phyloP scores from a whole-genome alignment of 1,140 invertebrate species.

The Pararge aegeria region DNA sequence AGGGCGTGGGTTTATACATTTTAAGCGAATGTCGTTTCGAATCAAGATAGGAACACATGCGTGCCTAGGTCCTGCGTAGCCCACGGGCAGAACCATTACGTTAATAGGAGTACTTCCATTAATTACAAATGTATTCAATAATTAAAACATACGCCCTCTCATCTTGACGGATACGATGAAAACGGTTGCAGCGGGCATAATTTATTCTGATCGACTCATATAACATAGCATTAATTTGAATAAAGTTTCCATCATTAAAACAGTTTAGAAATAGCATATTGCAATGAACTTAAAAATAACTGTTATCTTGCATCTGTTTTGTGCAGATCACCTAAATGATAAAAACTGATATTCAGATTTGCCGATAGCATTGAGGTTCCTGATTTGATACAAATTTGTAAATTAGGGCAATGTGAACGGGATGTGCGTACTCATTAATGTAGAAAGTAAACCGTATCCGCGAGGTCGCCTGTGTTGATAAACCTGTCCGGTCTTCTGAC shows the following conservation, averaged over 20 bases:
- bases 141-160: conserved; percentile 37
- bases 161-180: conserved; percentile 6
- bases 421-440: conserved; percentile 58
- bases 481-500: conserved; percentile 54
- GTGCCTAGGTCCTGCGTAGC: conserved; percentile 44
- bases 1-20: conserved; percentile 45
- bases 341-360: neutral
- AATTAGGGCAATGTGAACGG: conserved; percentile 49
- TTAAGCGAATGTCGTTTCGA: conserved; percentile 33
- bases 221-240: neutral
- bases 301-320: too few relatives aligned
- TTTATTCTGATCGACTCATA: neutral
- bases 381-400: conserved; percentile 4
- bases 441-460: conserved; percentile 73
- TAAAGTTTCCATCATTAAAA: neutral
- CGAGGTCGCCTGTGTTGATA: conserved; percentile 59
- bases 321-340: neutral
- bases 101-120: conserved; percentile 48
- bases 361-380: neutral
- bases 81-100: conserved; percentile 43
- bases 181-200: neutral
- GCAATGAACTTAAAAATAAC: too few relatives aligned
- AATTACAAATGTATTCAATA: conserved; percentile 48
- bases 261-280: too few relatives aligned
- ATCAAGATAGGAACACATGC: conserved; percentile 53